A percentile compares a stretch with the other conserved stretches of the same genome.
These are phyloP conservation scores for Polydrusus cervinus DNA, from an alignment of 2,888 invertebrate genomes.

Conservation along the genomic window DNA sequence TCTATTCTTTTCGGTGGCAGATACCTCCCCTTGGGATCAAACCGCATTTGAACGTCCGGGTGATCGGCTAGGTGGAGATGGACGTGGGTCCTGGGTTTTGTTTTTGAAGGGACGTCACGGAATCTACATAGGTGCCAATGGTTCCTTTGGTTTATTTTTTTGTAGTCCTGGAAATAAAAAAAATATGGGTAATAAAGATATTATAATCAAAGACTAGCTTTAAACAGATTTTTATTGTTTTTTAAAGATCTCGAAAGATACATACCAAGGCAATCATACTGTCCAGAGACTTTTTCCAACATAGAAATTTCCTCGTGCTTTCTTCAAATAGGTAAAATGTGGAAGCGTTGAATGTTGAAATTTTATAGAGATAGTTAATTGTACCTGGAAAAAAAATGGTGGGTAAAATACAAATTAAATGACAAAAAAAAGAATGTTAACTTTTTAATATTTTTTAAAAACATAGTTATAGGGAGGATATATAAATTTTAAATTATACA, in stretches of 20 bases:
- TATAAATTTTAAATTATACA: too few relatives aligned
- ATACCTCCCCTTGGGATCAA: slow-evolving; percentile 34
- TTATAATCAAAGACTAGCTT: too few relatives aligned
- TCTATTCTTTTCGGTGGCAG: slow-evolving; percentile 26
- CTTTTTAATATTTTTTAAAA: too few relatives aligned
- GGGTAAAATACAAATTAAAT: background rate
- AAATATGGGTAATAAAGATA: background rate
- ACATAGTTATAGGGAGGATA: too few relatives aligned
- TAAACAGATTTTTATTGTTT: too few relatives aligned
- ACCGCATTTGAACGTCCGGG: slow-evolving; percentile 24
- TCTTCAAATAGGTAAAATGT: slow-evolving; percentile 45
- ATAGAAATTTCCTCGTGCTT: slow-evolving; percentile 32
- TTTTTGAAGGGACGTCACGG: slow-evolving; percentile 14
- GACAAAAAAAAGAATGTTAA: too few relatives aligned
- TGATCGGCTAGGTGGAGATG: slow-evolving; percentile 29
- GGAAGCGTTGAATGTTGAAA: slow-evolving; percentile 23
- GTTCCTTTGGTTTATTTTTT: slow-evolving; percentile 32
- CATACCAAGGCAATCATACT: slow-evolving; percentile 33
- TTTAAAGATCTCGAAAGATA: background rate
- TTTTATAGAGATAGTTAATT: slow-evolving; percentile 37
- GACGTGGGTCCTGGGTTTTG: slow-evolving; percentile 9
- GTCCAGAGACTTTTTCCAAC: slow-evolving; percentile 42
- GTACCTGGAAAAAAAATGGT: slow-evolving; percentile 33
- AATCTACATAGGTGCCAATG: slow-evolving; percentile 46
- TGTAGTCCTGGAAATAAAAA: slow-evolving; percentile 40